Evolutionary conservation across 2,888 invertebrate species (phyloP).

Genomic region (Platycheirus albimanus): DNA sequence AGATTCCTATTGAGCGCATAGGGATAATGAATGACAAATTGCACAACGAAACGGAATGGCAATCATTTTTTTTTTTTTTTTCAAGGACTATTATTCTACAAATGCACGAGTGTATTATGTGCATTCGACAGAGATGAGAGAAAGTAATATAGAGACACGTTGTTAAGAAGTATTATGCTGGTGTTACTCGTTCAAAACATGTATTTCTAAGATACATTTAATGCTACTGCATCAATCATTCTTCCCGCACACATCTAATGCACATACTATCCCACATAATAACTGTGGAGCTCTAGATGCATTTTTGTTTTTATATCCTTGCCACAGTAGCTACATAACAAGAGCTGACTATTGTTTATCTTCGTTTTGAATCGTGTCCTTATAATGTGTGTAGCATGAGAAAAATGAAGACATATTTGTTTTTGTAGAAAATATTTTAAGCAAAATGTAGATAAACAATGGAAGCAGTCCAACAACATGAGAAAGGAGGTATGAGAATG

Average conservation of each 20-base stretch:
- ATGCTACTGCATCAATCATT: constrained; percentile 53
- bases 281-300: too few species aligned
- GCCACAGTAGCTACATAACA: not conserved
- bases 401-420: constrained; percentile 60
- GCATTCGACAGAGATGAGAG: constrained; percentile 22
- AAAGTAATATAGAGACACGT: constrained; percentile 45
- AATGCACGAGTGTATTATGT: not conserved
- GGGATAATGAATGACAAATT: constrained; percentile 69
- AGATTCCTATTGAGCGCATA: constrained; percentile 57
- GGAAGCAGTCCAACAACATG: not conserved
- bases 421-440: constrained; percentile 50
- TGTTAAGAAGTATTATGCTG: constrained; percentile 12
- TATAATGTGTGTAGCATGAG: constrained; percentile 33
- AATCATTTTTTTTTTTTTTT: constrained; percentile 21
- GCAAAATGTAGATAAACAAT: constrained; percentile 21
- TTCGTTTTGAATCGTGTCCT: constrained; percentile 4
- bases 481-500: not conserved
- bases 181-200: not conserved
- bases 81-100: constrained; percentile 43
- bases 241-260: not conserved
- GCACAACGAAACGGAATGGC: constrained; percentile 64
- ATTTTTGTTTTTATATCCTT: not conserved
- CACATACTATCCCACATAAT: too few species aligned
- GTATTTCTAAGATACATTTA: constrained; percentile 39
- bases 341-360: constrained; percentile 20